These are phyloP conservation scores for Meganola albula DNA, from an alignment of 2,888 invertebrate genomes.

Conservation along the genomic window DNA sequence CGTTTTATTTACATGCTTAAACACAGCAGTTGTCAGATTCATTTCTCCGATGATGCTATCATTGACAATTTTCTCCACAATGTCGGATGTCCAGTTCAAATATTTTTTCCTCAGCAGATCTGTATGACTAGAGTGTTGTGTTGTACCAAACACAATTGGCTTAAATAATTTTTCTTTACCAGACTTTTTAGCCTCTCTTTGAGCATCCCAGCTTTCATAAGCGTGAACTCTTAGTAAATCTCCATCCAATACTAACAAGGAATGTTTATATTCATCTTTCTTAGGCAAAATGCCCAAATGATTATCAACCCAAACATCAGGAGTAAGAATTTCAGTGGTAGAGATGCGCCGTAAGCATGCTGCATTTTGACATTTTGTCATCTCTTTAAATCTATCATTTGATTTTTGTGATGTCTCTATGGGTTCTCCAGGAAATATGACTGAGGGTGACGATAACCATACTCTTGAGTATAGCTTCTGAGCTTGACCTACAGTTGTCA, in stretches of 20 bases:
- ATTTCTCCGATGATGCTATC: conserved; percentile 80
- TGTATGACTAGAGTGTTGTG: conserved; percentile 84
- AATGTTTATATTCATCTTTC: conserved; percentile 80
- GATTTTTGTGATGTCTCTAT: conserved; percentile 78
- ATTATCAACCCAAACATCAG: conserved; percentile 83
- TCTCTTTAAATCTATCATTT: conserved; percentile 79
- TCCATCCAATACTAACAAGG: conserved; percentile 88
- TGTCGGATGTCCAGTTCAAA: conserved; percentile 81
- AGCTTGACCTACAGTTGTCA: conserved; percentile 79
- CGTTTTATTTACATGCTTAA: conserved; percentile 82
- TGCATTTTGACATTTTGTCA: conserved; percentile 74
- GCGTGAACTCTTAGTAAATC: conserved; percentile 81
- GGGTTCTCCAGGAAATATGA: conserved; percentile 82
- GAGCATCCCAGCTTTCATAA: conserved; percentile 79
- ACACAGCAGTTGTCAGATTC: conserved; percentile 79
- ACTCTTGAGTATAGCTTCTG: conserved; percentile 84
- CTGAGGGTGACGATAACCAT: conserved; percentile 89
- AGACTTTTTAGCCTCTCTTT: conserved; percentile 50
- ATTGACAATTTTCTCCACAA: conserved; percentile 80
- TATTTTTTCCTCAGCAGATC: conserved; percentile 78
- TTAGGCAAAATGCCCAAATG: conserved; percentile 79
- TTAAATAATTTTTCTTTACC: conserved; percentile 66
- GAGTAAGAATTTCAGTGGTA: conserved; percentile 80
- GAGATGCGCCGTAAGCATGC: conserved; percentile 76
- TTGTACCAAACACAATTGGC: conserved; percentile 83